Percentiles rank a stretch among this genome's conserved stretches.
Evolutionary conservation across 1,140 invertebrate species (phyloP).

Genomic region (Drosophila hydei): DNA sequence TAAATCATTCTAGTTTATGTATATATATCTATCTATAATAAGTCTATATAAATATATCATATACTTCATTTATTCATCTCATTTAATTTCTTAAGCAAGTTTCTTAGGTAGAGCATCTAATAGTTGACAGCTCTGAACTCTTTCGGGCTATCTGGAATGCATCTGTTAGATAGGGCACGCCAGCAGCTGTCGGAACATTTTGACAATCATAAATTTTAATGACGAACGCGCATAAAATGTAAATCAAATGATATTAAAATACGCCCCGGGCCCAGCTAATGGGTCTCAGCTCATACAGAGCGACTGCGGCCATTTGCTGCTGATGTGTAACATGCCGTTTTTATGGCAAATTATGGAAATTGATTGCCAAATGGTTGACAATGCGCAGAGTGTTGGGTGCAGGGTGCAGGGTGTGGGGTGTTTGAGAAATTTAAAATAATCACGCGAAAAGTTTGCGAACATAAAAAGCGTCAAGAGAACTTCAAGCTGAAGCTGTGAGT

Average conservation of each 20-base stretch:
- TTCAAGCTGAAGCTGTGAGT: conserved; percentile 66
- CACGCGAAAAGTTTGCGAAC: conserved; percentile 57
- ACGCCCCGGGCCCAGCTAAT: conserved; percentile 60
- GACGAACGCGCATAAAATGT: conserved; percentile 74
- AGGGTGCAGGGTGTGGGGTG: neutral
- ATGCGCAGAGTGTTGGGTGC: neutral
- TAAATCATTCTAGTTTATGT: too few species aligned
- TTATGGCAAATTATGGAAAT: conserved; percentile 79
- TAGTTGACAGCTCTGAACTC: conserved; percentile 1
- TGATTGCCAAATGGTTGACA: conserved; percentile 60
- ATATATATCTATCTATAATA: too few species aligned
- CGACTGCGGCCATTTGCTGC: conserved; percentile 6
- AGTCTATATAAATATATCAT: too few species aligned
- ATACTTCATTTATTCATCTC: too few species aligned
- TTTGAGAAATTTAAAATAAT: conserved; percentile 49
- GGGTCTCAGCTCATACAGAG: conserved; percentile 18
- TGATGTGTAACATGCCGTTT: conserved; percentile 66
- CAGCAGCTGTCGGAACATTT: conserved; percentile 56
- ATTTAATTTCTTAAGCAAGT: too few species aligned
- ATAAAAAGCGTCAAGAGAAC: conserved; percentile 50
- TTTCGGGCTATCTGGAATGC: neutral
- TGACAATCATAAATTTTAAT: conserved; percentile 71
- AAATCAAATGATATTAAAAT: conserved; percentile 73
- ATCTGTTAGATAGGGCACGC: conserved; percentile 20
- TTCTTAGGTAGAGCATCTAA: neutral